Conservation (phyloP, 2,113 vertebrate genomes). For the Eretmochelys imbricata region DNA sequence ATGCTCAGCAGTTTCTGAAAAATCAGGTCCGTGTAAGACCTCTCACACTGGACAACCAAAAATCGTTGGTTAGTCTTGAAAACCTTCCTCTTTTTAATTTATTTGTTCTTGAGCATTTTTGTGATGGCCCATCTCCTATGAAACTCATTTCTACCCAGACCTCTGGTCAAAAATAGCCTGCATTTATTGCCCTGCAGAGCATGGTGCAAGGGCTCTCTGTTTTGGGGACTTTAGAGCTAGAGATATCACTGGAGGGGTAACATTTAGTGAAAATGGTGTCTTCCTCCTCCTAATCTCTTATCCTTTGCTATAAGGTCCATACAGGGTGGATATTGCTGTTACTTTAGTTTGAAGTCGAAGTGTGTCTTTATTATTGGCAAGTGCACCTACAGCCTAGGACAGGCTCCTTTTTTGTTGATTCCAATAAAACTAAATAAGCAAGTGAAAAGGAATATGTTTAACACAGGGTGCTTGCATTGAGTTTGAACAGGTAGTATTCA, state of each 20-base stretch:
- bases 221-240: accelerated
- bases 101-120: neutral
- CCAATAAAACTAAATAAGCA: neutral
- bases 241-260: neutral
- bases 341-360: neutral
- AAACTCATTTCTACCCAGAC: neutral
- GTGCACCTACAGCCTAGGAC: neutral
- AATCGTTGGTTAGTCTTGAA: neutral
- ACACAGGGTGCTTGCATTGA: neutral
- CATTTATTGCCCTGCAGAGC: neutral
- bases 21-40: neutral
- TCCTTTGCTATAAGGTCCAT: neutral
- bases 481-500: neutral
- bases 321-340: neutral
- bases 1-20: neutral
- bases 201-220: neutral
- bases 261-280: neutral
- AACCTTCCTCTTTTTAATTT: neutral
- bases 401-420: neutral
- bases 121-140: neutral
- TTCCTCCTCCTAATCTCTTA: neutral
- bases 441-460: neutral
- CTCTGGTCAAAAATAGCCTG: neutral
- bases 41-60: neutral
- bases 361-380: neutral